These are phyloP conservation scores for Arrhamphus sclerolepis DNA, from an alignment of 2,797 vertebrate genomes.

Conservation along the genomic window DNA sequence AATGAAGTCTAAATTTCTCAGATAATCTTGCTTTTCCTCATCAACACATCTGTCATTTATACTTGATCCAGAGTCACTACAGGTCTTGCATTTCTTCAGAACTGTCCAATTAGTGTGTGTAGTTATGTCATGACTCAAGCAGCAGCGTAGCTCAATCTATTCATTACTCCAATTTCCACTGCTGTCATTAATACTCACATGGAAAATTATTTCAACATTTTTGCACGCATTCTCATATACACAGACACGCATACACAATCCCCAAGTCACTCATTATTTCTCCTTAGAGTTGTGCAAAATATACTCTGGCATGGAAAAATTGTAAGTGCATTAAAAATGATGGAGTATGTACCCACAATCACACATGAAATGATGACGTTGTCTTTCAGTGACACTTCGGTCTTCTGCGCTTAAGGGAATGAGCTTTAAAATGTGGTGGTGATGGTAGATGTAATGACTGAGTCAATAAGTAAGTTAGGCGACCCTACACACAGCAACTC, in stretches of 20 bases:
- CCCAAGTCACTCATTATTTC: constrained; percentile 21
- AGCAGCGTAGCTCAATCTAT: constrained; percentile 59
- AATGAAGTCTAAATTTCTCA: not conserved
- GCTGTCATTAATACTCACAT: constrained; percentile 52
- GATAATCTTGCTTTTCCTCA: not conserved
- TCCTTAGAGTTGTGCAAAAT: constrained; percentile 22
- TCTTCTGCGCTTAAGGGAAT: constrained; percentile 49
- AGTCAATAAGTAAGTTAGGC: constrained; percentile 26
- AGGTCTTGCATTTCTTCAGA: constrained; percentile 52
- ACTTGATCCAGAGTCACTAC: constrained; percentile 41
- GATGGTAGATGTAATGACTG: constrained; percentile 5
- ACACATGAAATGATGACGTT: constrained; percentile 35
- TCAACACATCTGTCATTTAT: constrained; percentile 33
- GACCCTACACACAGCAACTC: constrained; percentile 7
- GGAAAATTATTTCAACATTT: constrained; percentile 41
- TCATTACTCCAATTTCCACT: constrained; percentile 68
- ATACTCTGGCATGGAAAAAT: constrained; percentile 8
- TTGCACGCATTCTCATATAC: constrained; percentile 19
- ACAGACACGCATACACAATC: not conserved
- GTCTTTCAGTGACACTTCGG: constrained; percentile 52
- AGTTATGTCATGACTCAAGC: constrained; percentile 64
- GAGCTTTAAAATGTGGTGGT: constrained; percentile 17
- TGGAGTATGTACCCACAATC: constrained; percentile 5
- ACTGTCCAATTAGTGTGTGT: constrained; percentile 64
- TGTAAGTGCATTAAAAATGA: too few relatives aligned